phyloP scores from a whole-genome alignment of 2,113 vertebrate species.

The Cyprichromis sp. region DNA sequence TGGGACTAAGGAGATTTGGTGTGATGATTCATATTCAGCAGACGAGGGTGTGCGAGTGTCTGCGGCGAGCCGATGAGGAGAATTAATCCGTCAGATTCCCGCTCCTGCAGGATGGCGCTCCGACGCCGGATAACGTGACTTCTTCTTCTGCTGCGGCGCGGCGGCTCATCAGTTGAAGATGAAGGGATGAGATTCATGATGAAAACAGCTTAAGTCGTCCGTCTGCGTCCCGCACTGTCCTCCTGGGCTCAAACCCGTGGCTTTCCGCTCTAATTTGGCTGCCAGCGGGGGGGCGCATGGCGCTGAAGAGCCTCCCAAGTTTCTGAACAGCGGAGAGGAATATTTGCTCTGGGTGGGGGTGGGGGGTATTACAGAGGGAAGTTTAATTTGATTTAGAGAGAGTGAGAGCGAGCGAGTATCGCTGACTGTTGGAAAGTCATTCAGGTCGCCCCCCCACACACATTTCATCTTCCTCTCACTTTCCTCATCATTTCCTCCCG shows the following conservation, averaged over 20 bases:
- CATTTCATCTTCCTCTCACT: background rate
- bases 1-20: constrained; percentile 38
- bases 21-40: constrained; percentile 39
- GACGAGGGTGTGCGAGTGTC: background rate
- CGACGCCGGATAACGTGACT: constrained; percentile 22
- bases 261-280: constrained; percentile 60
- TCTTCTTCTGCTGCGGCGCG: constrained; percentile 16
- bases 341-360: constrained; percentile 33
- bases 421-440: background rate
- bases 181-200: constrained; percentile 57
- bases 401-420: background rate
- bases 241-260: constrained; percentile 49
- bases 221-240: constrained; percentile 34
- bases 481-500: background rate
- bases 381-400: constrained; percentile 39
- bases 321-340: constrained; percentile 18
- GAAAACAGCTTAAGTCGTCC: constrained; percentile 60
- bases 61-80: constrained; percentile 11
- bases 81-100: constrained; percentile 39
- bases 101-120: background rate
- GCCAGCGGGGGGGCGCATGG: constrained; percentile 35
- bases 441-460: background rate
- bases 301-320: constrained; percentile 31
- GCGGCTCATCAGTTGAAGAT: constrained; percentile 59
- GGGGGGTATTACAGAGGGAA: constrained; percentile 19